Conservation (phyloP, 2,113 vertebrate species). For the Chloroceryle aenea region DNA sequence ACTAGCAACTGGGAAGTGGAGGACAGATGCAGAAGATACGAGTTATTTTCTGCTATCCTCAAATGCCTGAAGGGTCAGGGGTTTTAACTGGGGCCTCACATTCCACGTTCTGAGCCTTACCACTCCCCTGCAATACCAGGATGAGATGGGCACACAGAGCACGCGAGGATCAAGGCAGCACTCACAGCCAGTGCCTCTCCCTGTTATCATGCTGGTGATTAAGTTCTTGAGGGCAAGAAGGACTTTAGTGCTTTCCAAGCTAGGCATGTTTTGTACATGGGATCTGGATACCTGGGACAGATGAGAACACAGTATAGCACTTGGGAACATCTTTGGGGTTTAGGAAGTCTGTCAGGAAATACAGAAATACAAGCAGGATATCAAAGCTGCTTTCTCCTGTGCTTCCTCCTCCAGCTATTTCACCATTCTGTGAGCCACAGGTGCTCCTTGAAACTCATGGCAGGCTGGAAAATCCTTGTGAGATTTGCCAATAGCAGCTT, state of each 20-base stretch:
- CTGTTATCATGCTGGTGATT: accelerated
- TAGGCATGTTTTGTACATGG: accelerated
- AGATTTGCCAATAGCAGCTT: not conserved
- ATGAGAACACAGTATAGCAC: not conserved
- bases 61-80: not conserved
- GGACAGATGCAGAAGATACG: not conserved
- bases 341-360: not conserved
- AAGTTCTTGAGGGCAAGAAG: not conserved
- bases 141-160: accelerated
- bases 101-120: accelerated
- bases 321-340: not conserved
- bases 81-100: not conserved
- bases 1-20: not conserved
- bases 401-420: not conserved
- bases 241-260: not conserved
- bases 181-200: accelerated
- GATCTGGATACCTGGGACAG: not conserved
- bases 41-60: not conserved
- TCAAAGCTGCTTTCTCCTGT: not conserved
- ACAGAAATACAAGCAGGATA: not conserved
- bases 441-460: not conserved
- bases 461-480: not conserved
- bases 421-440: not conserved
- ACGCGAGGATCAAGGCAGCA: accelerated
- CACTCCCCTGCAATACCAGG: accelerated